These are phyloP conservation scores for Thera britannica DNA, from an alignment of 2,888 invertebrate species.

Conservation along the genomic window DNA sequence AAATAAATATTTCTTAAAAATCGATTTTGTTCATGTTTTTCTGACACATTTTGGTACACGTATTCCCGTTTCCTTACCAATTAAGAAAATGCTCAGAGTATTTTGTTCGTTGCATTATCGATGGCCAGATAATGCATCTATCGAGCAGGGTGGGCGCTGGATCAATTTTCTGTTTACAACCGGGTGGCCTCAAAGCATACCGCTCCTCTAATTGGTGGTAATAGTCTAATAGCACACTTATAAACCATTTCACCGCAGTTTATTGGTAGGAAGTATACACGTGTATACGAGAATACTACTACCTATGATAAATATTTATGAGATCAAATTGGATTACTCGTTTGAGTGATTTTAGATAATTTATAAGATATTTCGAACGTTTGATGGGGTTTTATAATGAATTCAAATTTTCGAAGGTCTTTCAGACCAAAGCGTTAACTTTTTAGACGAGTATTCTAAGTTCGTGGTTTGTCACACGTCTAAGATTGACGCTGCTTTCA, in stretches of 20 bases:
- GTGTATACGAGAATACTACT: slow-evolving; percentile 31
- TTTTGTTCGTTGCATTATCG: slow-evolving; percentile 26
- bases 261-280: slow-evolving; percentile 47
- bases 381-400: not conserved
- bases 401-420: not conserved
- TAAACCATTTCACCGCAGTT: slow-evolving; percentile 51
- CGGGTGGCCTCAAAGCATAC: slow-evolving; percentile 73
- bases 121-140: slow-evolving; percentile 54
- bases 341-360: slow-evolving; percentile 27
- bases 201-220: slow-evolving; percentile 79
- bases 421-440: not conserved
- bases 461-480: not conserved
- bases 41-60: not conserved
- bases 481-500: not conserved
- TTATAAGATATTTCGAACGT: slow-evolving; percentile 4
- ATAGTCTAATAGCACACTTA: slow-evolving; percentile 74
- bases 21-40: not conserved
- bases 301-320: slow-evolving; percentile 45
- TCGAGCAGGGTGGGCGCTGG: slow-evolving; percentile 68
- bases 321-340: slow-evolving; percentile 40
- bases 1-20: too few species aligned
- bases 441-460: not conserved
- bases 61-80: slow-evolving; percentile 3
- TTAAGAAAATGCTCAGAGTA: slow-evolving; percentile 12
- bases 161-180: slow-evolving; percentile 81